These are phyloP conservation scores for Sitta europaea DNA, from an alignment of 2,113 vertebrate genomes.

Conservation along the genomic window DNA sequence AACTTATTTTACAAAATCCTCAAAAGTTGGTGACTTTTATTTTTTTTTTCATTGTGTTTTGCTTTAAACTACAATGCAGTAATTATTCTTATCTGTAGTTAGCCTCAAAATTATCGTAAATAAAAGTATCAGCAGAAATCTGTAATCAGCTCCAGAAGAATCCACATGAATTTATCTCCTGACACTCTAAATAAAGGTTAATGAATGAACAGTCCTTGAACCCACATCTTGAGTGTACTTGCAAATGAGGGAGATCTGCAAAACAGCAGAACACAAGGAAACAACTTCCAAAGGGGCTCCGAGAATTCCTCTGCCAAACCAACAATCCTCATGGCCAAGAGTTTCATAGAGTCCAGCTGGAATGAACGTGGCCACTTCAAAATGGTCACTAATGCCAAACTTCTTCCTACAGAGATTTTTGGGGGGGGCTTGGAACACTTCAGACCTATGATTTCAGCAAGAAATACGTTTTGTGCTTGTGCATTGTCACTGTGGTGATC, in stretches of 20 bases:
- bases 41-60: too few species aligned
- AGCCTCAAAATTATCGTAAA: not conserved
- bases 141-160: not conserved
- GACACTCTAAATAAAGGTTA: not conserved
- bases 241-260: not conserved
- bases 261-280: not conserved
- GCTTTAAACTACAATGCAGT: not conserved
- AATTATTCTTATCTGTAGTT: not conserved
- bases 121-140: not conserved
- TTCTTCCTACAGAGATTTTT: not conserved
- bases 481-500: not conserved
- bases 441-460: not conserved
- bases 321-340: not conserved
- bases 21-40: not conserved
- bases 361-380: fast-evolving
- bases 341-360: not conserved
- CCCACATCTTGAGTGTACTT: not conserved
- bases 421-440: not conserved
- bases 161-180: not conserved
- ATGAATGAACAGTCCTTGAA: not conserved
- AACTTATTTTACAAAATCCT: not conserved
- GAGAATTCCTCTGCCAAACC: not conserved
- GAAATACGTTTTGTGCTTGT: not conserved
- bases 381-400: not conserved
- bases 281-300: not conserved